Evolutionary conservation across 2,797 vertebrate genomes (phyloP), one percentile per base, ranked within the genome.

Genomic region (Brachyalestes nurse): DNA sequence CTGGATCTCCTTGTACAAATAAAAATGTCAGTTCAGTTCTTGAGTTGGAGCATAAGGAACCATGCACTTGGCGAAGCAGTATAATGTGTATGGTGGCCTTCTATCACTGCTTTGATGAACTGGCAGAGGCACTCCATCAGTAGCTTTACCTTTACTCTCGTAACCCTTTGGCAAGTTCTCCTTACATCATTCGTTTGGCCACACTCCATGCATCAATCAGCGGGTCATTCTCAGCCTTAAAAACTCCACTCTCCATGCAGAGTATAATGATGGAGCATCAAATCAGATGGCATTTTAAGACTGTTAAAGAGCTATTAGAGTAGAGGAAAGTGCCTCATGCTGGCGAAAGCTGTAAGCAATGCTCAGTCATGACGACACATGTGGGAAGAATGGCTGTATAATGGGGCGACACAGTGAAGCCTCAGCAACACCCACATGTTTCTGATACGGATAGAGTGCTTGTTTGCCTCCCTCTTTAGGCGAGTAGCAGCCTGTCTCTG

Each of bases 271-370:
- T 7, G 45, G 70, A 55, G 65, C 60, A 78, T 72, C 19, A 79
- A 70, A 81, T 79, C 66, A 28, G 66, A 45, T 72, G 70, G 58
- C 78, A 75, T 72, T 64, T 72, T 78, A 75, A 67, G 80, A 49
- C 67, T 64, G 72, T 66, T 83, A 70, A 81, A 83, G 67, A 74
- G 45, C 61, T 28, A 81, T 76, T 77, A 83, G 65, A 23, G 51
- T 45, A 73, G 6, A 14, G 38, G 57, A 82, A 82, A 78, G 74
- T 51, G 72, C 5, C 71, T 9, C 7, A 17, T 64, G 57, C 49
- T 78, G 75, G 71, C 28, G 65, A 72, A 79, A 79, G 71, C 14
- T 40, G 16, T 65, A 69, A 58, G 74, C 64, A 79, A 78, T 55
- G 74, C 70, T 81, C 72, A 60, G 73, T 75, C 75, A 83, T 72